Percentiles rank a stretch among this genome's conserved stretches.
These are phyloP conservation scores for Ianthella basta DNA, from an alignment of 37 sponge, comb jelly and placozoan genomes.

Conservation along the genomic window DNA sequence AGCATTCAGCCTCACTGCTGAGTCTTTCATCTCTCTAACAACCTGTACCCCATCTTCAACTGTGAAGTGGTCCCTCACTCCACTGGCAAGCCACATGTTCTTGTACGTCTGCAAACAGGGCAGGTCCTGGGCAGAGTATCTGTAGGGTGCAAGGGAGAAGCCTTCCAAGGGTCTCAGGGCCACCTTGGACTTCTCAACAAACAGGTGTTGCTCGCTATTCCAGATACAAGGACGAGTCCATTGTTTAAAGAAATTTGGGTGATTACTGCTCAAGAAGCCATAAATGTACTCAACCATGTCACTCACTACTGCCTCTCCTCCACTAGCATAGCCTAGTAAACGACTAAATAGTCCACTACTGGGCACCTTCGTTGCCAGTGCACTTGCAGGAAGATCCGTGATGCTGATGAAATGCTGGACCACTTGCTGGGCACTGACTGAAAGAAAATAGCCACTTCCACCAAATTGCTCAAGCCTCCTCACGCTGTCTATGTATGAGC, in stretches of 20 bases:
- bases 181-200: neutral
- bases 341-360: no score
- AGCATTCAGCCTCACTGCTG: neutral
- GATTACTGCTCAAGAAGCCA: neutral
- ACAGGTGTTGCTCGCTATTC: neutral
- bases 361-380: no score
- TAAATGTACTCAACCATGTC: neutral
- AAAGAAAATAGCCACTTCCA: no score
- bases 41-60: conserved; percentile 12
- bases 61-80: conserved; percentile 1
- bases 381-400: neutral
- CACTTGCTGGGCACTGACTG: neutral
- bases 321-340: no score
- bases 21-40: neutral
- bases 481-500: no score
- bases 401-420: neutral
- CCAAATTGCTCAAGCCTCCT: no score
- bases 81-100: neutral
- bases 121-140: conserved; percentile 1
- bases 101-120: neutral
- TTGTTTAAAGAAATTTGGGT: neutral
- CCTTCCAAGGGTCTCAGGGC: conserved; percentile 10
- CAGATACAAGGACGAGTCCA: neutral
- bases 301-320: neutral
- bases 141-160: conserved; percentile 4